Evolutionary conservation across 2,888 invertebrate genomes (phyloP).

Genomic region (Embidobia sp.): DNA sequence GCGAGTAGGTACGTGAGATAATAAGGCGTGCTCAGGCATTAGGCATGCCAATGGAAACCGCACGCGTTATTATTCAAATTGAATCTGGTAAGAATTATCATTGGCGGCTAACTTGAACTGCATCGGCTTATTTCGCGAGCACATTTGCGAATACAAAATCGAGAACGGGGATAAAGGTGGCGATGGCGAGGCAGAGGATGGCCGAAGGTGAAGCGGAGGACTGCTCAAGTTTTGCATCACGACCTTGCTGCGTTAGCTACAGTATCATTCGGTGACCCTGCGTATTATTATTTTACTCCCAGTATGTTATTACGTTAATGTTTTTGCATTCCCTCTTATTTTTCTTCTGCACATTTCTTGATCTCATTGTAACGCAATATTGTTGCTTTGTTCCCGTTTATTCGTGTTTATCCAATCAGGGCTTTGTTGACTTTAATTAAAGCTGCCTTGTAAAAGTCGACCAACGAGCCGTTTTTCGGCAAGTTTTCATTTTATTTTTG

Average conservation of each 20-base stretch:
- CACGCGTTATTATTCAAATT: slow-evolving; percentile 81
- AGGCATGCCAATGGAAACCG: slow-evolving; percentile 79
- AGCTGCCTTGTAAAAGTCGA: too few species aligned
- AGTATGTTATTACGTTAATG: slow-evolving; percentile 75
- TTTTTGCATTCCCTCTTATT: slow-evolving; percentile 55
- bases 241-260: slow-evolving; percentile 73
- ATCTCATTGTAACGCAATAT: slow-evolving; percentile 55
- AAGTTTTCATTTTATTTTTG: too few species aligned
- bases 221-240: slow-evolving; percentile 68
- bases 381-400: slow-evolving; percentile 29
- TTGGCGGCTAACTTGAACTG: slow-evolving; percentile 74
- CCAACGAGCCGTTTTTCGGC: too few species aligned
- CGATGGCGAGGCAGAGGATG: slow-evolving; percentile 38
- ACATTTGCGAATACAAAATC: slow-evolving; percentile 71
- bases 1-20: slow-evolving; percentile 80
- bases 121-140: slow-evolving; percentile 73
- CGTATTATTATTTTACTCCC: slow-evolving; percentile 74
- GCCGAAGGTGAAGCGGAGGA: slow-evolving; percentile 59
- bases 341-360: slow-evolving; percentile 51
- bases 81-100: slow-evolving; percentile 80
- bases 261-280: slow-evolving; percentile 76
- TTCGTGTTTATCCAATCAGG: slow-evolving; percentile 38
- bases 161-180: slow-evolving; percentile 64
- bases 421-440: slow-evolving; percentile 9
- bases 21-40: slow-evolving; percentile 78